phyloP scores from a whole-genome alignment of 2,888 invertebrate genomes.

The Mesoligia furuncula region DNA sequence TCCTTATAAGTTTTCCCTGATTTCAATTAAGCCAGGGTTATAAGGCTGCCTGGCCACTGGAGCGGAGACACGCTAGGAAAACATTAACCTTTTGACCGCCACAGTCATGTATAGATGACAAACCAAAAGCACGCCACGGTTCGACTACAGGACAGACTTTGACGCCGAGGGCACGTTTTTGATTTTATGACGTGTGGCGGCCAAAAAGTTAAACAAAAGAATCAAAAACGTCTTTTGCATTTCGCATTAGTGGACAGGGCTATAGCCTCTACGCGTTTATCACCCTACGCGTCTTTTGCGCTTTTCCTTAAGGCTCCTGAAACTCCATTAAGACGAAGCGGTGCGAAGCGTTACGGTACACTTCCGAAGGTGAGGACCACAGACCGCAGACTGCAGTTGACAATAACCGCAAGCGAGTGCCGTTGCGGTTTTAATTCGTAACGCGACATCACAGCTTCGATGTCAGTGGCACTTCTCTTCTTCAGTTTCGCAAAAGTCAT shows the following conservation, averaged over 20 bases:
- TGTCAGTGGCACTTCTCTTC: not conserved
- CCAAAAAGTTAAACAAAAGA: too few species aligned
- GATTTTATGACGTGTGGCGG: too few species aligned
- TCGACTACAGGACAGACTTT: too few species aligned
- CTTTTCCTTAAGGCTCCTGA: not conserved
- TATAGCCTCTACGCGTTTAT: too few species aligned
- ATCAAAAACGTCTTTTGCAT: too few species aligned
- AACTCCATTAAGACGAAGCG: not conserved
- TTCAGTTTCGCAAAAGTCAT: not conserved
- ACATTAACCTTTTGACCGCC: too few species aligned
- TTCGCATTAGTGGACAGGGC: not conserved
- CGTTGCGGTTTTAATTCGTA: not conserved
- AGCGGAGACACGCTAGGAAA: not conserved
- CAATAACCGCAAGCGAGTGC: not conserved
- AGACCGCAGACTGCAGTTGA: not conserved
- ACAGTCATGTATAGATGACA: too few species aligned
- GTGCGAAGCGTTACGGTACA: not conserved
- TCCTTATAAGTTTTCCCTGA: slow-evolving; percentile 49
- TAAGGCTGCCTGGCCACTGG: slow-evolving; percentile 17
- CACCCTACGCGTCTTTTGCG: not conserved
- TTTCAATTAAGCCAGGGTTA: slow-evolving; percentile 37
- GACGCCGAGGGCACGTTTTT: too few species aligned
- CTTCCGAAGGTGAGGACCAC: too few species aligned
- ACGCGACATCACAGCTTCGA: not conserved
- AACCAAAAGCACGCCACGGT: too few species aligned